phyloP scores from a whole-genome alignment of 2,113 vertebrate species.

The Dipodomys stephensi region DNA sequence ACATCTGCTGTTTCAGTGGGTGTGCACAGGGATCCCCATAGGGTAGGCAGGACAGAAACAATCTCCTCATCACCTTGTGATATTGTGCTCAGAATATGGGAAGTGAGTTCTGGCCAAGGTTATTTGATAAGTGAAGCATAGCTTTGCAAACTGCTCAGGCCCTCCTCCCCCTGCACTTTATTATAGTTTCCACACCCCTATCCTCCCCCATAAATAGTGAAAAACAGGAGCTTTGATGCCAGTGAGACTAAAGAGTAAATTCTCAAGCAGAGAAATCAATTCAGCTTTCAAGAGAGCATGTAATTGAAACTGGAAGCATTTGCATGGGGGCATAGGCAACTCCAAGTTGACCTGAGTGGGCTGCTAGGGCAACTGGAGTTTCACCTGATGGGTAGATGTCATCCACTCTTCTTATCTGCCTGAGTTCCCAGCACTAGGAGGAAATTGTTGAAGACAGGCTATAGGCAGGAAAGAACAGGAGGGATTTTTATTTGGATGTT shows the following conservation, averaged over 20 bases:
- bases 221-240: not conserved
- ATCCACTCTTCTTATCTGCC: not conserved
- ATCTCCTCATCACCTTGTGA: not conserved
- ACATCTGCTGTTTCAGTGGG: not conserved
- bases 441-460: not conserved
- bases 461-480: slow-evolving; percentile 13
- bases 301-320: not conserved
- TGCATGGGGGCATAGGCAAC: not conserved
- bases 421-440: slow-evolving; percentile 2
- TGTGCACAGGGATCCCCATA: not conserved
- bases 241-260: slow-evolving; percentile 60
- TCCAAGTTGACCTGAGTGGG: slow-evolving; percentile 33
- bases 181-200: not conserved
- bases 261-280: slow-evolving; percentile 64
- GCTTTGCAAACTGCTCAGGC: not conserved
- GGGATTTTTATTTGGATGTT: slow-evolving; percentile 45
- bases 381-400: not conserved
- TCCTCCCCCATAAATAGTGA: not conserved
- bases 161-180: not conserved
- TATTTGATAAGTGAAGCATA: not conserved
- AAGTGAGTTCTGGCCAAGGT: slow-evolving; percentile 21
- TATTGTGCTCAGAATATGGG: not conserved
- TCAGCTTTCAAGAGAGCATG: slow-evolving; percentile 38
- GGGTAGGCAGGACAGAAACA: not conserved
- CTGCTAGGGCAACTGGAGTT: not conserved